These are phyloP conservation scores for Miltochrista miniata DNA, from an alignment of 2,888 invertebrate species.

Conservation along the genomic window DNA sequence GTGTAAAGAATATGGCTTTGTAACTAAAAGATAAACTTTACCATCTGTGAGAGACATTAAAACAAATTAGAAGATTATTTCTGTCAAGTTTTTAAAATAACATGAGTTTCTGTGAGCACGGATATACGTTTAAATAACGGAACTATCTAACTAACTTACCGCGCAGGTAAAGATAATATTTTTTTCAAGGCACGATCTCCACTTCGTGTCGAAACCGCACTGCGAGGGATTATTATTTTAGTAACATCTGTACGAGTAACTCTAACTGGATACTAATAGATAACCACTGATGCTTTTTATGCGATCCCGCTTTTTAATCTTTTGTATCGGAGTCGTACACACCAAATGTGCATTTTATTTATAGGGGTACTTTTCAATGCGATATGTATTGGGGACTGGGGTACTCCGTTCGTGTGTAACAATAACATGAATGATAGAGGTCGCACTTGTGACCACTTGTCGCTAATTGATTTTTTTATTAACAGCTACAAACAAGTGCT, in stretches of 20 bases:
- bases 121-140: conserved; percentile 46
- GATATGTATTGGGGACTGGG: conserved; percentile 46
- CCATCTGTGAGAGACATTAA: neutral
- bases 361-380: conserved; percentile 60
- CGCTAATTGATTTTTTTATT: conserved; percentile 71
- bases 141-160: conserved; percentile 46
- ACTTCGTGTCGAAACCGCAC: conserved; percentile 42
- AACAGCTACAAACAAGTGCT: conserved; percentile 56
- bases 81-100: conserved; percentile 32
- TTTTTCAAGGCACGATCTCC: conserved; percentile 45
- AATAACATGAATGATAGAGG: conserved; percentile 68
- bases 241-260: conserved; percentile 78
- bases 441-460: conserved; percentile 77
- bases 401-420: conserved; percentile 37
- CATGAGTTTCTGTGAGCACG: conserved; percentile 28
- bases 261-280: conserved; percentile 83
- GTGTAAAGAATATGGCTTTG: neutral
- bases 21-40: neutral
- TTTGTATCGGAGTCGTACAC: conserved; percentile 63
- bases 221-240: conserved; percentile 71
- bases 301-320: conserved; percentile 70
- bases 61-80: conserved; percentile 25
- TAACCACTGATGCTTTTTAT: conserved; percentile 82
- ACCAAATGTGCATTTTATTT: conserved; percentile 80
- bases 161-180: conserved; percentile 54